Evolutionary conservation across 2,113 vertebrate genomes (phyloP), one percentile per base, ranked within the genome.

Genomic region (Craseonycteris thonglongyai): DNA sequence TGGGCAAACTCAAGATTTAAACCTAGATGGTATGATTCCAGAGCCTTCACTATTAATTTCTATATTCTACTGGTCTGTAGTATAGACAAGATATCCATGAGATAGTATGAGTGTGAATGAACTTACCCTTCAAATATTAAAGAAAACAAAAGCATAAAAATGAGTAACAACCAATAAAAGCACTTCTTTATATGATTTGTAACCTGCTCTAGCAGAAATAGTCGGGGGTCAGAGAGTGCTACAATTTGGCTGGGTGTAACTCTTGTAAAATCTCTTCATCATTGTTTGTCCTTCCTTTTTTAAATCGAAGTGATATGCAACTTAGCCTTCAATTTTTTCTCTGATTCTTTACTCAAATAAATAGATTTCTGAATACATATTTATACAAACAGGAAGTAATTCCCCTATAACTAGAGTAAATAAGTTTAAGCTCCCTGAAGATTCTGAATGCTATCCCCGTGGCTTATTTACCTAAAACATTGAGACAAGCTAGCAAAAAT

Each of bases 201-300:
- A 49, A 6, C 4, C 16, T 28, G 12, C 24, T 69, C 13, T n/a
- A 54, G 14, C 7, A 69, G 13, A 35, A 28, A 35, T 28, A 56
- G 3, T n/a, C n/a, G 0, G 4, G 4, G 2, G 8, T 21, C 42
- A 4, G 4, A 35, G 35, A 42, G 33, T 68, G 28, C 16, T 5
- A 35, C 13, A 56, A 14, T 6, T 75, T 47, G 24, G 6, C 5
- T 65, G n/a, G 1, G 12, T 30, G 1, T 61, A 28, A 82, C 8
- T 69, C 76, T 61, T 63, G 45, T 69, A 35, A 54, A 38, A 8
- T n/a, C 26, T 82, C 22, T 84, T 65, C 30, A 18, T 49, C 9
- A 79, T 45, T 63, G 16, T 66, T 38, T 61, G 21, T 74, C 2
- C 5, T 45, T 81, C 15, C 65, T 86, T 35, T 33, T 33, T 33